Evolutionary conservation across 1,140 invertebrate species (phyloP).

Genomic region (Melitaea cinxia): DNA sequence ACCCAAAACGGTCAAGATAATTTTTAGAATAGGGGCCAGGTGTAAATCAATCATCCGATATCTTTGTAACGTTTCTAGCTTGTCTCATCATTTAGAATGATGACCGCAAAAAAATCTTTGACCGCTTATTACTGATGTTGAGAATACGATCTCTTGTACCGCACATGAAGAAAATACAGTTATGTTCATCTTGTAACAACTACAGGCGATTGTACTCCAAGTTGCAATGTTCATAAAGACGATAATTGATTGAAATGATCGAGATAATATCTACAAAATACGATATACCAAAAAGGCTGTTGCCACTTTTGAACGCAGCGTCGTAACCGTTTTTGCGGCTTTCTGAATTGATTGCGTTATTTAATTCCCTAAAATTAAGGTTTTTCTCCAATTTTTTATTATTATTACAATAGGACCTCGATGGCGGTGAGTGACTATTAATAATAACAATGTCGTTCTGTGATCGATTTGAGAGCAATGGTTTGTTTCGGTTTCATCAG

Average conservation of each 20-base stretch:
- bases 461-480: not conserved
- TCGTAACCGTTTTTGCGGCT: constrained; percentile 19
- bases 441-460: constrained; percentile 1
- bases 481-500: not conserved
- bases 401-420: not conserved
- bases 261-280: constrained; percentile 19
- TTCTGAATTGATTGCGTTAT: constrained; percentile 12
- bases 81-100: constrained; percentile 36
- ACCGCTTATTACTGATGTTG: constrained; percentile 26
- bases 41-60: constrained; percentile 36
- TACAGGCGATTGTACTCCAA: constrained; percentile 13
- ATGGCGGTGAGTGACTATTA: not conserved
- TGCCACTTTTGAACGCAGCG: constrained; percentile 16
- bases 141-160: constrained; percentile 28
- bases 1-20: constrained; percentile 10
- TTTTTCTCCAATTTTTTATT: constrained; percentile 22
- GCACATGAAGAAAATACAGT: constrained; percentile 38
- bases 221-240: not conserved
- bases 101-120: constrained; percentile 32
- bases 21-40: constrained; percentile 6
- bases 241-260: constrained; percentile 5
- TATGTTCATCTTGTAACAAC: constrained; percentile 15
- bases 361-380: constrained; percentile 23
- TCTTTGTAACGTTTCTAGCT: constrained; percentile 25
- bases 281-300: constrained; percentile 25